Evolutionary conservation across 2,888 invertebrate genomes (phyloP).

Genomic region (Tinea trinotella): DNA sequence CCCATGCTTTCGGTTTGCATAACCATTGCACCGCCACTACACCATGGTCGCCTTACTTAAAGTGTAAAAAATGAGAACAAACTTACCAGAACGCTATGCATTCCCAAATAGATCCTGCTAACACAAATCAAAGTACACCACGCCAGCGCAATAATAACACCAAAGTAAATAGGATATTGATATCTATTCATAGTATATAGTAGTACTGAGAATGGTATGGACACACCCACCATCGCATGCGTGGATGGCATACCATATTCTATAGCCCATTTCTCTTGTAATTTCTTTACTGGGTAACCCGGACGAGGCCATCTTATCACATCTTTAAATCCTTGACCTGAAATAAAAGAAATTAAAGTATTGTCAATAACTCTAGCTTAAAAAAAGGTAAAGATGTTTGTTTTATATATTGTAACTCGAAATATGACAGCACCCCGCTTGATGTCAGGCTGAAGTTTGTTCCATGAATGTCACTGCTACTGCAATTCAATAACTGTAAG

Average conservation of each 20-base stretch:
- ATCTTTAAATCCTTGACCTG: conserved; percentile 92
- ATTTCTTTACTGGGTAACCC: conserved; percentile 83
- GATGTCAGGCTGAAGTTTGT: too few species aligned
- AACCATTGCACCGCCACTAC: too few species aligned
- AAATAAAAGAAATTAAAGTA: conserved; percentile 25
- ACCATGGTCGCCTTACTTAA: too few species aligned
- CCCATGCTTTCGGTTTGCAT: too few species aligned
- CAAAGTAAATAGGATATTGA: conserved; percentile 76
- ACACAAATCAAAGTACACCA: conserved; percentile 86
- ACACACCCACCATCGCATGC: conserved; percentile 92
- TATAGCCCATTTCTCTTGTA: conserved; percentile 90
- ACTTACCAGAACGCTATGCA: conserved; percentile 91
- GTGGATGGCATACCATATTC: conserved; percentile 98
- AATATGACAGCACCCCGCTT: too few species aligned
- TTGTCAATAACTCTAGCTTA: not conserved
- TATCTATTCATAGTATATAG: conserved; percentile 86
- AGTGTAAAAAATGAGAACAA: not conserved
- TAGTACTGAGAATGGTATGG: conserved; percentile 88
- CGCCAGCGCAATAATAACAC: conserved; percentile 69
- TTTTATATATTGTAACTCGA: too few species aligned
- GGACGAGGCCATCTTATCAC: conserved; percentile 90
- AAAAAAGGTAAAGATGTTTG: too few species aligned
- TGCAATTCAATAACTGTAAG: too few species aligned
- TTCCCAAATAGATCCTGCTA: conserved; percentile 91
- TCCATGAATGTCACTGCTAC: too few species aligned